phyloP scores from a whole-genome alignment of 2,888 invertebrate species.

The Cybosia mesomella region DNA sequence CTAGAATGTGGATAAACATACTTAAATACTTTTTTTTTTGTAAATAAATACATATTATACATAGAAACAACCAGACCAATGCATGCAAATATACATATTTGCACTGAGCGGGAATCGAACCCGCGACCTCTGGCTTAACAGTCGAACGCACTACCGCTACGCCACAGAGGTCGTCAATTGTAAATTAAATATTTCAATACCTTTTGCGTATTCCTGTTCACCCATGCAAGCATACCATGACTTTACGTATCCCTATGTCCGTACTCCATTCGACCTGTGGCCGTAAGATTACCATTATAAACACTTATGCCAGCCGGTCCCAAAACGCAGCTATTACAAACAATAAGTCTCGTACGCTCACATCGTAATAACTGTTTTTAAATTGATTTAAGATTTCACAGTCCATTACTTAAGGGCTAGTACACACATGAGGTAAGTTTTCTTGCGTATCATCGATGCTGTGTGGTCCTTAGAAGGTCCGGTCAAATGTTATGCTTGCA shows the following conservation, averaged over 20 bases:
- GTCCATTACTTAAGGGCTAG: constrained; percentile 60
- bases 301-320: constrained; percentile 44
- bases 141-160: no score
- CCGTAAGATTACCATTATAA: constrained; percentile 37
- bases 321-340: constrained; percentile 60
- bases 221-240: neutral
- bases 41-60: no score
- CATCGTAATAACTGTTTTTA: constrained; percentile 69
- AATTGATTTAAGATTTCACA: constrained; percentile 78
- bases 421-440: constrained; percentile 19
- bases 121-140: no score
- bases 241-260: constrained; percentile 10
- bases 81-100: no score
- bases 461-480: constrained; percentile 15
- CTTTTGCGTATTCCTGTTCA: neutral
- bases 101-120: no score
- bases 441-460: constrained; percentile 2
- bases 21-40: no score
- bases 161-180: no score
- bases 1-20: no score
- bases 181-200: neutral
- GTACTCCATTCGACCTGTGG: constrained; percentile 14
- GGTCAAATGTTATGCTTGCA: neutral
- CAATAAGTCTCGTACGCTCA: constrained; percentile 52
- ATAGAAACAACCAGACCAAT: no score